Conservation (phyloP, 2,797 vertebrate genomes). For the Chelon auratus region DNA sequence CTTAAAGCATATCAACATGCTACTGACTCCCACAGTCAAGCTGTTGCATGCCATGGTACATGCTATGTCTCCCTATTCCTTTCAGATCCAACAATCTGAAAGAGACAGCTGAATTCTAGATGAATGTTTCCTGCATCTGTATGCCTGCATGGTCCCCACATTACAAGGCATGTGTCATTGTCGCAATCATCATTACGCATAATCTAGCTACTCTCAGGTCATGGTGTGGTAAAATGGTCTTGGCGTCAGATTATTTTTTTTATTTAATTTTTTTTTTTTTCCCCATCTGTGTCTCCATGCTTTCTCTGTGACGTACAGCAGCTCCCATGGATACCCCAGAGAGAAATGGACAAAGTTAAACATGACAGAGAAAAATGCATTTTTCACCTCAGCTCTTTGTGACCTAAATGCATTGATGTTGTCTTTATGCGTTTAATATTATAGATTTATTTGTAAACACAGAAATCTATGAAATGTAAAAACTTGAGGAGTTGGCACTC, state of each 20-base stretch:
- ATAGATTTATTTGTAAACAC: too few relatives aligned
- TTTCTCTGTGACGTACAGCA: conserved; percentile 67
- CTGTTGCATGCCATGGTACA: conserved; percentile 58
- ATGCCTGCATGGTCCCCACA: conserved; percentile 65
- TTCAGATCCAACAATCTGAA: conserved; percentile 36
- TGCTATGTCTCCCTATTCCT: conserved; percentile 28
- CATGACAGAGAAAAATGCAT: conserved; percentile 49
- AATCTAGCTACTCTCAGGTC: conserved; percentile 6
- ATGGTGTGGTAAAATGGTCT: conserved; percentile 33
- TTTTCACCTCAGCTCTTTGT: background rate
- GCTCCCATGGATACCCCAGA: conserved; percentile 71
- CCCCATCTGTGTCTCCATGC: conserved; percentile 42
- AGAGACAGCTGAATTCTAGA: conserved; percentile 34
- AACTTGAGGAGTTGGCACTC: background rate
- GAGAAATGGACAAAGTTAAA: conserved; percentile 97
- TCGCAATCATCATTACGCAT: conserved; percentile 23
- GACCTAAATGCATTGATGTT: background rate
- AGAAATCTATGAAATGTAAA: too few relatives aligned
- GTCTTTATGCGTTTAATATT: background rate
- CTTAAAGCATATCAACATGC: conserved; percentile 15
- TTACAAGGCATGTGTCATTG: conserved; percentile 62
- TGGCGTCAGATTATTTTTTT: conserved; percentile 25
- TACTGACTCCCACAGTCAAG: conserved; percentile 5
- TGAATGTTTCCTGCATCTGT: conserved; percentile 25
- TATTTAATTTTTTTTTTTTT: conserved; percentile 9